Base-by-base conservation (phyloP, 2,888 invertebrate species). In the Scaptomyza parva region DNA sequence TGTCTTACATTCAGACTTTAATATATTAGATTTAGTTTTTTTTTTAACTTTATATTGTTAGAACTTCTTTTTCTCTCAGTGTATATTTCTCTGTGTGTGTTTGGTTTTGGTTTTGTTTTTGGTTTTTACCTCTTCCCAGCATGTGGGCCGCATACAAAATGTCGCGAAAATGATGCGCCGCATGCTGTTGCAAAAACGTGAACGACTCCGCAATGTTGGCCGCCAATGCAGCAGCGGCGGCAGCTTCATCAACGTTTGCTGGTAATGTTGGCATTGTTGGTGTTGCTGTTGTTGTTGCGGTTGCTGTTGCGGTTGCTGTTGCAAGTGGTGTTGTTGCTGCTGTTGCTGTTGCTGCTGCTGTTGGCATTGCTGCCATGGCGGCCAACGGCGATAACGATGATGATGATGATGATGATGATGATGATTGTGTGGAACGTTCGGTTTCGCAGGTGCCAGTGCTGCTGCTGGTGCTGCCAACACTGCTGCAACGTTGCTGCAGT, bases 61-160 rank as follows among this genome's bases (percentile, higher is more conserved):
- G 0, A 35, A 37, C 3, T 35, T 35, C n/a, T n/a, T 2, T 35
- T 35, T 35, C 8, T 35, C 35, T 14, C 35, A 3, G 35, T 35
- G 33, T 6, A 2, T 33, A n/a, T 33, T 1, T n/a, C n/a, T 30
- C 3, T 30, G 0, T 12, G 4, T n/a, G 0, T 12, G 3, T 30
- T 30, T 30, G 3, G 0, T 30, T 11, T 33, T n/a, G 9, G 7
- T 26, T 7, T 26, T 26, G 9, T 26, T 26, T 7, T 28, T 28
- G 9, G 9, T 35, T 20, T 78, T 92, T 92, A 94, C 94, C 94
- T 94, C 93, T 93, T 77, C 90, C 90, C 83, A 94, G 92, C 90
- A 94, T 92, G 92, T 94, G 94, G 79, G 94, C 94, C 71, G 94
- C 93, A 82, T 94, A 92, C 92, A 94, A 93, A 93, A 94, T 93